These are phyloP conservation scores for Bradypus variegatus DNA, from an alignment of 2,797 vertebrate species.

Conservation along the genomic window DNA sequence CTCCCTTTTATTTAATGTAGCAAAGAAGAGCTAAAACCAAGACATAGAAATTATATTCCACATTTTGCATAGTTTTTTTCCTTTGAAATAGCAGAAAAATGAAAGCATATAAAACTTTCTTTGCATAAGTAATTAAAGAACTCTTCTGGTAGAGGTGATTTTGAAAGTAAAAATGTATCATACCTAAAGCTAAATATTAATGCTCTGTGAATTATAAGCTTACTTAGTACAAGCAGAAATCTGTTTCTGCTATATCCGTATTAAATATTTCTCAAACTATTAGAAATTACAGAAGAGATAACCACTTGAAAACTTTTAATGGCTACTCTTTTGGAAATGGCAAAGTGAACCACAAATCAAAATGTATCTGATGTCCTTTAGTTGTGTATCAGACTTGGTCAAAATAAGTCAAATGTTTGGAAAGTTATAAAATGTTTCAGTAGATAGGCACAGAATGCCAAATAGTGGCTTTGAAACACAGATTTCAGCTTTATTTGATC, in stretches of 20 bases:
- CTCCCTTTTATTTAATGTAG: not conserved
- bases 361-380: not conserved
- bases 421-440: constrained; percentile 18
- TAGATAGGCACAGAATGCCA: not conserved
- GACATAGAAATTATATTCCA: constrained; percentile 8
- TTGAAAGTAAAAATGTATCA: constrained; percentile 22
- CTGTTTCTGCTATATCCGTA: constrained; percentile 8
- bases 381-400: not conserved
- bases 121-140: constrained; percentile 13
- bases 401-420: constrained; percentile 11
- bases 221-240: not conserved
- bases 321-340: not conserved
- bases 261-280: not conserved
- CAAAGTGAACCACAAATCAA: constrained; percentile 11
- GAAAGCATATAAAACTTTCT: constrained; percentile 17
- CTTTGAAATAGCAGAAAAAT: constrained; percentile 43
- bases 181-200: not conserved
- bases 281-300: constrained; percentile 14
- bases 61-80: constrained; percentile 5
- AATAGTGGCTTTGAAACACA: not conserved
- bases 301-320: constrained; percentile 4
- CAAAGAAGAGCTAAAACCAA: constrained; percentile 26
- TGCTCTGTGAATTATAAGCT: not conserved
- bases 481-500: constrained; percentile 5
- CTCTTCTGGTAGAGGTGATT: not conserved